Evolutionary conservation across 2,888 invertebrate species (phyloP).

Genomic region (Meteorus cinctellus): DNA sequence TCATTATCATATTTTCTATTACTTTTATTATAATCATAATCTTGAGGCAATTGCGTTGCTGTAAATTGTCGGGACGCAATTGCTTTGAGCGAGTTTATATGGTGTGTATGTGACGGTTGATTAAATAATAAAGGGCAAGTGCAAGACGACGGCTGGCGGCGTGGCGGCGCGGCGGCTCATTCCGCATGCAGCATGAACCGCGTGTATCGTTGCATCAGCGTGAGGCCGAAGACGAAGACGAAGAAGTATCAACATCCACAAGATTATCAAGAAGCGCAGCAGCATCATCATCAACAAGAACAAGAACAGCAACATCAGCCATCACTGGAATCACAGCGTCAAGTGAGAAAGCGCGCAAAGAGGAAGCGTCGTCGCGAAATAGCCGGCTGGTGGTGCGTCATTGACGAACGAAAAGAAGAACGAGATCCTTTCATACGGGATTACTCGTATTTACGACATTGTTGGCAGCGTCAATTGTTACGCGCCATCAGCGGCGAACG

Average conservation of each 20-base stretch:
- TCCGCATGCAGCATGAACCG: slow-evolving; percentile 73
- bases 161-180: slow-evolving; percentile 48
- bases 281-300: slow-evolving; percentile 32
- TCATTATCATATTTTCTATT: background rate
- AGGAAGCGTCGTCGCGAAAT: slow-evolving; percentile 39
- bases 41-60: slow-evolving; percentile 11
- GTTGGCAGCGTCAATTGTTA: background rate
- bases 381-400: slow-evolving; percentile 43
- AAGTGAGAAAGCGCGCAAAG: slow-evolving; percentile 46
- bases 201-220: slow-evolving; percentile 60
- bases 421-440: slow-evolving; percentile 28
- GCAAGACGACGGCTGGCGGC: slow-evolving; percentile 46
- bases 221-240: slow-evolving; percentile 70
- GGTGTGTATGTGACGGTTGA: slow-evolving; percentile 13
- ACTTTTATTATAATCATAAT: slow-evolving; percentile 4
- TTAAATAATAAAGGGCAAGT: slow-evolving; percentile 30
- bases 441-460: slow-evolving; percentile 12
- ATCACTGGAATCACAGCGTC: slow-evolving; percentile 38
- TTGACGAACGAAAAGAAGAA: slow-evolving; percentile 26
- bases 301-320: slow-evolving; percentile 40
- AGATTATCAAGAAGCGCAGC: slow-evolving; percentile 11
- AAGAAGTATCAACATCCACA: slow-evolving; percentile 43
- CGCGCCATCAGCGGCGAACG: background rate
- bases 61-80: slow-evolving; percentile 11
- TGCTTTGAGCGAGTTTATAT: background rate